Evolutionary conservation across 1,140 invertebrate genomes (phyloP).

Genomic region (Diabrotica virgifera): DNA sequence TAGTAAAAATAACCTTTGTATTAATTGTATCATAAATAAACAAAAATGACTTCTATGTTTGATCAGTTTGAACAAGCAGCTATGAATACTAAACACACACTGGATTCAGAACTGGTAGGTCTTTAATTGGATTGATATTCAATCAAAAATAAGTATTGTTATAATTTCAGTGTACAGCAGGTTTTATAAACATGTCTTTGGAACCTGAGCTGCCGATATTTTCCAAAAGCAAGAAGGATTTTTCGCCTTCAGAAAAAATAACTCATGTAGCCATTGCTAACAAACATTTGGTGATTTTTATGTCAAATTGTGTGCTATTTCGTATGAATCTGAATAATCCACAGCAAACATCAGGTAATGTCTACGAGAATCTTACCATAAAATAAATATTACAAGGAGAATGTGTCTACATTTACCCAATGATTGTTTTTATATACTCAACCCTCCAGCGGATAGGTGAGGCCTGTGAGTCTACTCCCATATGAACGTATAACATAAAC

Average conservation of each 20-base stretch:
- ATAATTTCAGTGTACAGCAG: conserved; percentile 51
- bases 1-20: background rate
- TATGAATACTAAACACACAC: conserved; percentile 30
- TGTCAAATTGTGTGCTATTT: conserved; percentile 78
- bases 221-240: conserved; percentile 73
- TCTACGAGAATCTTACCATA: conserved; percentile 4
- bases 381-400: background rate
- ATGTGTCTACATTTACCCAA: background rate
- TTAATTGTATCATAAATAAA: background rate
- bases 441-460: too few relatives aligned
- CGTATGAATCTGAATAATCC: conserved; percentile 80
- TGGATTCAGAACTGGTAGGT: conserved; percentile 37
- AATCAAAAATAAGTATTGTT: background rate
- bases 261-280: conserved; percentile 78
- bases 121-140: conserved; percentile 11
- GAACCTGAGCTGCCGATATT: conserved; percentile 75
- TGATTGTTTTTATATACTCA: background rate
- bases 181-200: conserved; percentile 66
- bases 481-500: too few relatives aligned
- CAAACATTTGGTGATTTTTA: conserved; percentile 78
- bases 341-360: conserved; percentile 70
- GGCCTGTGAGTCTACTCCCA: too few relatives aligned
- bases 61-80: conserved; percentile 44
- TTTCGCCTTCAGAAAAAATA: conserved; percentile 71
- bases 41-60: conserved; percentile 40